Conservation (phyloP, 2,797 vertebrate genomes). For the Microhierax caerulescens region DNA sequence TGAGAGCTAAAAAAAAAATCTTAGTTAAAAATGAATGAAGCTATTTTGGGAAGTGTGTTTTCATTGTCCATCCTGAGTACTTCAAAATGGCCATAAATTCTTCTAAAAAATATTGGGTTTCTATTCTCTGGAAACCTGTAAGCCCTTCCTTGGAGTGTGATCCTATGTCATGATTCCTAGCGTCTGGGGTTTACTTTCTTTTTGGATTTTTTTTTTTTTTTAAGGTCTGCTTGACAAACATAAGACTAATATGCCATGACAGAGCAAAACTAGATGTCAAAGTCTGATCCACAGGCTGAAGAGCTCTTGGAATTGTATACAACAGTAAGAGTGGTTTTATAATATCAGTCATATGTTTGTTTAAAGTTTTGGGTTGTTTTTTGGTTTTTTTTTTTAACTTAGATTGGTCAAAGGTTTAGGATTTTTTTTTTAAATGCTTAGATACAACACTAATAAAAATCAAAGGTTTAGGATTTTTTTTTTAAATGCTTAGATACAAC, state of each 20-base stretch:
- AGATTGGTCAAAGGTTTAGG: neutral
- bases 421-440: neutral
- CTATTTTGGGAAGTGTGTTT: neutral
- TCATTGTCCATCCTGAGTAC: neutral
- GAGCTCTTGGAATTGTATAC: neutral
- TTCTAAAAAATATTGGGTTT: neutral
- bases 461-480: neutral
- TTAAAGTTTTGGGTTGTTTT: neutral
- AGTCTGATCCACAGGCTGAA: neutral
- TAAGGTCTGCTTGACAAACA: neutral
- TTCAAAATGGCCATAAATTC: neutral
- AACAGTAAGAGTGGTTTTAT: neutral
- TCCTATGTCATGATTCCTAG: neutral
- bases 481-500: neutral
- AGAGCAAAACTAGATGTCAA: neutral
- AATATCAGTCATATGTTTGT: neutral
- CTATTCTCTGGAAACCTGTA: accelerated
- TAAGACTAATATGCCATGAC: neutral
- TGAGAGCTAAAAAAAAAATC: neutral
- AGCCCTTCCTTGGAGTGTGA: neutral
- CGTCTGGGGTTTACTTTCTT: neutral
- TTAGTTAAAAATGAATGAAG: neutral
- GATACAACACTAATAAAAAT: neutral
- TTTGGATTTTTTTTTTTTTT: neutral
- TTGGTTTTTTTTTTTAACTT: neutral